Conservation (phyloP, 2,113 vertebrate species). For the Riparia riparia region DNA sequence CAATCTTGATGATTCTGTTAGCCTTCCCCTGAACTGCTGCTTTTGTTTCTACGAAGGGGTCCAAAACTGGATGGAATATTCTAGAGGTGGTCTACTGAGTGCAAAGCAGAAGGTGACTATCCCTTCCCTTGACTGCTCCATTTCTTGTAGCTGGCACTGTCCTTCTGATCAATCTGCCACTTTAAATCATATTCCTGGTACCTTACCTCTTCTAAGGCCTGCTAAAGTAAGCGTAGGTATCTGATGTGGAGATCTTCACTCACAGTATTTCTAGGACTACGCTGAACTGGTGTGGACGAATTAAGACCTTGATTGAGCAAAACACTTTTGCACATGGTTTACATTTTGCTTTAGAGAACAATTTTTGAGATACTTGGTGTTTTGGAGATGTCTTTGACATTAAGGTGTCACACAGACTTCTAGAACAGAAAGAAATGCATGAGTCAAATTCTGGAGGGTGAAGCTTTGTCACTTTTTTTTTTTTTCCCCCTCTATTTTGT, state of each 20-base stretch:
- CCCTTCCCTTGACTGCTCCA: not conserved
- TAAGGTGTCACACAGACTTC: not conserved
- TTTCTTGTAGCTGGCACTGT: not conserved
- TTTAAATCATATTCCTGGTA: not conserved
- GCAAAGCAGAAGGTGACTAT: not conserved
- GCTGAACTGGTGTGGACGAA: not conserved
- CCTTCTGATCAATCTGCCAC: not conserved
- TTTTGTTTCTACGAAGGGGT: not conserved
- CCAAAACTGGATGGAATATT: not conserved
- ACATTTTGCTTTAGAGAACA: not conserved
- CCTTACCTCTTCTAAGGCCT: not conserved
- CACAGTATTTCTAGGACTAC: not conserved
- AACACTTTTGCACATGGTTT: not conserved
- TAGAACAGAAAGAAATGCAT: not conserved
- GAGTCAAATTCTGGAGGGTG: not conserved
- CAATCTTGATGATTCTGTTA: not conserved
- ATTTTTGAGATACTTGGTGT: not conserved
- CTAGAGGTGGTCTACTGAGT: not conserved
- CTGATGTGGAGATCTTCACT: not conserved
- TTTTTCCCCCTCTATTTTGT: not conserved
- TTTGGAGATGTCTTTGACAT: not conserved
- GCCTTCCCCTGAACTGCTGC: not conserved
- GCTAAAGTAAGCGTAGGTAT: not conserved
- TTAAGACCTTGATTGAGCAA: not conserved
- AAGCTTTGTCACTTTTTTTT: not conserved